A percentile compares a stretch with the other conserved stretches of the same genome.
Evolutionary conservation across 2,113 vertebrate genomes (phyloP).

Genomic region (Pyxicephalus adspersus): DNA sequence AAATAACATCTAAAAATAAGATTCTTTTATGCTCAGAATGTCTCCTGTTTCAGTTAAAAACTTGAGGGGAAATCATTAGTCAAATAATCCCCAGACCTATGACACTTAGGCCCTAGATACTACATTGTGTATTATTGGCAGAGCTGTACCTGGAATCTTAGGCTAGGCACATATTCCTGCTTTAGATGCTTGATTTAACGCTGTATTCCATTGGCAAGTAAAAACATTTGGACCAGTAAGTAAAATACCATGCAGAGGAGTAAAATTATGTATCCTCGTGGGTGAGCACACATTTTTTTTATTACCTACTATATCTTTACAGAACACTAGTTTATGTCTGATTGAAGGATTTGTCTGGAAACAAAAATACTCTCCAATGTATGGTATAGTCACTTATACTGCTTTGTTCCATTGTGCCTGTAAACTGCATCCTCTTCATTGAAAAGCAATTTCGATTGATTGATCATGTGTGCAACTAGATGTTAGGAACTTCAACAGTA

Average conservation of each 20-base stretch:
- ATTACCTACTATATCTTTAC: too few relatives aligned
- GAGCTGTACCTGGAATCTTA: conserved; percentile 10
- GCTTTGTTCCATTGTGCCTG: too few relatives aligned
- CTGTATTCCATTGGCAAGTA: conserved; percentile 22
- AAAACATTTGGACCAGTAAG: background rate
- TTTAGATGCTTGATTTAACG: conserved; percentile 15
- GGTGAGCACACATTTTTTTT: background rate
- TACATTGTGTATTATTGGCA: conserved; percentile 14
- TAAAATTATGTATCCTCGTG: conserved; percentile 21
- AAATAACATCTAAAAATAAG: conserved; percentile 49
- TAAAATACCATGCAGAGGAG: conserved; percentile 25
- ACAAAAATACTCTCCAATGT: too few relatives aligned
- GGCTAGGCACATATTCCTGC: conserved; percentile 8
- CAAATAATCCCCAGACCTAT: conserved; percentile 9
- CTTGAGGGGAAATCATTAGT: conserved; percentile 39
- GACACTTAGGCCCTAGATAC: background rate
- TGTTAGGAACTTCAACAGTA: too few relatives aligned
- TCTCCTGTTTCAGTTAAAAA: conserved; percentile 41
- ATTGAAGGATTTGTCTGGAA: too few relatives aligned
- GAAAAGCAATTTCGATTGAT: too few relatives aligned
- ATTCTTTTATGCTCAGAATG: conserved; percentile 13
- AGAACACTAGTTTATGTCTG: too few relatives aligned
- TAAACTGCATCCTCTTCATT: too few relatives aligned
- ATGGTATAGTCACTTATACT: too few relatives aligned
- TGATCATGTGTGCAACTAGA: too few relatives aligned